Evolutionary conservation across 2,113 vertebrate genomes (phyloP).

Genomic region (Anarhynchus alexandrinus): DNA sequence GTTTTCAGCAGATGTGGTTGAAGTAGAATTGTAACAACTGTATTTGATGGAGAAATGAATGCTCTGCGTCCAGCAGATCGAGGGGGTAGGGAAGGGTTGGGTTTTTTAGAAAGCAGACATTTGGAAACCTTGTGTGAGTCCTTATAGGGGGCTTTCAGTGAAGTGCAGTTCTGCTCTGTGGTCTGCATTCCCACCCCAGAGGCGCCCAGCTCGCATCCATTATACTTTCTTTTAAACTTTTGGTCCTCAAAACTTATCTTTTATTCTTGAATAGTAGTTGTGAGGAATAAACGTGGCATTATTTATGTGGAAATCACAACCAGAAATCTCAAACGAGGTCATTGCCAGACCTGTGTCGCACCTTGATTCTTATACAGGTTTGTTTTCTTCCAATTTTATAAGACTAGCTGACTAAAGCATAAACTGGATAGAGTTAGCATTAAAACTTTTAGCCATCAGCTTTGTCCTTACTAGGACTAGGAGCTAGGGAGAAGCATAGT

Average conservation of each 20-base stretch:
- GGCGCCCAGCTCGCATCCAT: neutral
- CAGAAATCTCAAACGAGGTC: neutral
- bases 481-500: neutral
- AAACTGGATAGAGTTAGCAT: neutral
- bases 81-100: neutral
- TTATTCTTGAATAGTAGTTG: neutral
- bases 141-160: neutral
- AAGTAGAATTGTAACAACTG: neutral
- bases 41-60: neutral
- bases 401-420: neutral
- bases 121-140: neutral
- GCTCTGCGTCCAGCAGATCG: neutral
- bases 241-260: neutral
- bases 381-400: neutral
- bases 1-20: neutral
- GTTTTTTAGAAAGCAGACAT: neutral
- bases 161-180: neutral
- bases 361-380: neutral
- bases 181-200: neutral
- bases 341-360: accelerated
- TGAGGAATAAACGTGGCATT: neutral
- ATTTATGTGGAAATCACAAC: neutral
- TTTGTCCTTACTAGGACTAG: neutral
- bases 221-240: neutral
- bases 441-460: neutral